Evolutionary conservation across 2,113 vertebrate genomes (phyloP), one percentile per base, ranked within the genome.

Genomic region (Epinephelus moara): DNA sequence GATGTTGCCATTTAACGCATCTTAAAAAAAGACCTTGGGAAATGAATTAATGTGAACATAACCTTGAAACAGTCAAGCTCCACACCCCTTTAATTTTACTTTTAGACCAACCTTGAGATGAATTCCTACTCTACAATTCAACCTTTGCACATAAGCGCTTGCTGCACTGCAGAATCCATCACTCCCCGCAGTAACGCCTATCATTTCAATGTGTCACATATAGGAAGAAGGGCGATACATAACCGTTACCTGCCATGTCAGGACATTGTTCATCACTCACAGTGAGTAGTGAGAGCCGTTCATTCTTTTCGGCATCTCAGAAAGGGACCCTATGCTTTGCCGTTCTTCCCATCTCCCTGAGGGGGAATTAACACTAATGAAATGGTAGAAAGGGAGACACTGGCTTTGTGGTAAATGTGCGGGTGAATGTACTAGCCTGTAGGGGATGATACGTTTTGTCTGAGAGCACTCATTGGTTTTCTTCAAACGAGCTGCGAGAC

Each of bases 151-250:
- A 10, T 85, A 88, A 91, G 87, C 88, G 70, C 14, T 63, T 12
- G 50, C 85, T 27, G 75, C 76, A 67, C 71, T 21, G 79, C 67
- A 18, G 52, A 90, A 93, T 91, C 78, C 91, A 92, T 94, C 89
- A 88, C 83, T 83, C 73, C 30, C 47, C 1, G 19, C 61, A 18
- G 70, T 87, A 70, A 85, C 69, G 82, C 88, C 82, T 73, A 91
- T 91, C 91, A 90, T 91, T 93, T 91, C 89, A 81, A 75, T 70
- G 91, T 90, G 89, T 91, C 92, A 86, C 80, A 82, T 85, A 89
- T 71, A 67, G 88, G 75, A 78, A 71, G 78, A 61, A 42, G 76
- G 63, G 59, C 61, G 67, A 89, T 95, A 81, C 85, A 90, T 93
- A 85, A 92, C 88, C 23, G 86, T 91, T 87, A 91, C 63, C 84